These are phyloP conservation scores for Cryptotis parvus DNA, from an alignment of 2,113 vertebrate genomes.

Conservation along the genomic window DNA sequence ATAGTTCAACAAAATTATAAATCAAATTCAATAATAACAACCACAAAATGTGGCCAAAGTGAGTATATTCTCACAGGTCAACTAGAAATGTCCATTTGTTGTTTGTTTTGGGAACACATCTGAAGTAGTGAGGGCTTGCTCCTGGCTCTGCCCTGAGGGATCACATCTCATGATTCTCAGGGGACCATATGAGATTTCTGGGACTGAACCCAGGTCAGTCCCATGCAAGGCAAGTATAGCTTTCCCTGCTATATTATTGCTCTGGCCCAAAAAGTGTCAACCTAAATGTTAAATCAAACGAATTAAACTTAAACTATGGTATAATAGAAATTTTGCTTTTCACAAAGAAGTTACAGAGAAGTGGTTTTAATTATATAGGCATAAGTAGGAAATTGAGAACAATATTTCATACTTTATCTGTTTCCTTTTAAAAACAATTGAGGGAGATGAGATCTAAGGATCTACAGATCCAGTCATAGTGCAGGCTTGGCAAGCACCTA, in stretches of 20 bases:
- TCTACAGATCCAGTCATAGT: not conserved
- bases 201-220: no score
- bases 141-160: no score
- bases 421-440: no score
- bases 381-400: not conserved
- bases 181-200: no score
- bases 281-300: not conserved
- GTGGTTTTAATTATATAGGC: not conserved
- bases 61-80: constrained; percentile 36
- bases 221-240: no score
- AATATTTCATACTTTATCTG: constrained; percentile 40
- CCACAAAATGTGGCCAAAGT: not conserved
- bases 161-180: no score
- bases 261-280: no score
- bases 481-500: not conserved
- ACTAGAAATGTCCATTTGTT: no score
- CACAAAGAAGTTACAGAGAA: not conserved
- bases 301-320: constrained; percentile 21
- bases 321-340: not conserved
- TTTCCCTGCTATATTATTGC: no score
- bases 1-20: constrained; percentile 1
- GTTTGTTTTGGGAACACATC: no score
- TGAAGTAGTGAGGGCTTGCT: no score
- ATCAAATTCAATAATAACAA: not conserved
- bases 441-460: not conserved